These are phyloP conservation scores for Coreoperca whiteheadi DNA, from an alignment of 2,113 vertebrate genomes.

Conservation along the genomic window DNA sequence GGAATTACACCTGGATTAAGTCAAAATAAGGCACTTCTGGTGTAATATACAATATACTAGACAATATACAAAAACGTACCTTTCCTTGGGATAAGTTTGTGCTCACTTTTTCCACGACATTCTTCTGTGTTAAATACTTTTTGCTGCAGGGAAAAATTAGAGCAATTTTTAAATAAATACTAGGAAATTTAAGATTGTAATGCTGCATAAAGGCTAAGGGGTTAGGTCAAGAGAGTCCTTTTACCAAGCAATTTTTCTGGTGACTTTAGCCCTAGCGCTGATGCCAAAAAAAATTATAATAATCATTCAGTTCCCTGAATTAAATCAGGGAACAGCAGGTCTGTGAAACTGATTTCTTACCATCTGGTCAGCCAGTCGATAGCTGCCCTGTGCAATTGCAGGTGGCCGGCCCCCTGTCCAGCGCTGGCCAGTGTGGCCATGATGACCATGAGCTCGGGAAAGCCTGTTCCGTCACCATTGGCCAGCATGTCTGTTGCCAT, in stretches of 20 bases:
- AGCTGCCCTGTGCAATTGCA: slow-evolving; percentile 95
- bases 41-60: background rate
- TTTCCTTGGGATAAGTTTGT: slow-evolving; percentile 96
- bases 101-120: slow-evolving; percentile 98
- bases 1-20: background rate
- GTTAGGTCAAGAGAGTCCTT: background rate
- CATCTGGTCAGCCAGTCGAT: slow-evolving; percentile 97
- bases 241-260: background rate
- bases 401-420: slow-evolving; percentile 96
- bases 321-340: background rate
- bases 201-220: background rate
- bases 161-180: background rate
- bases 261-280: background rate
- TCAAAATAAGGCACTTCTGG: background rate
- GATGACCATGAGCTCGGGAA: slow-evolving; percentile 98
- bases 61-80: slow-evolving; percentile 80
- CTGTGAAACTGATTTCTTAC: slow-evolving; percentile 82
- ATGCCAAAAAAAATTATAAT: background rate
- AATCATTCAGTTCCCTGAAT: background rate
- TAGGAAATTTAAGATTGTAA: background rate
- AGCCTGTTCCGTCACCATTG: slow-evolving; percentile 95
- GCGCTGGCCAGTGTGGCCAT: slow-evolving; percentile 97
- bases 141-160: slow-evolving; percentile 86
- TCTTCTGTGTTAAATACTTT: slow-evolving; percentile 98
- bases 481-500: slow-evolving; percentile 98